phyloP scores from a whole-genome alignment of 1,140 invertebrate genomes.

The Teleogryllus occipitalis region DNA sequence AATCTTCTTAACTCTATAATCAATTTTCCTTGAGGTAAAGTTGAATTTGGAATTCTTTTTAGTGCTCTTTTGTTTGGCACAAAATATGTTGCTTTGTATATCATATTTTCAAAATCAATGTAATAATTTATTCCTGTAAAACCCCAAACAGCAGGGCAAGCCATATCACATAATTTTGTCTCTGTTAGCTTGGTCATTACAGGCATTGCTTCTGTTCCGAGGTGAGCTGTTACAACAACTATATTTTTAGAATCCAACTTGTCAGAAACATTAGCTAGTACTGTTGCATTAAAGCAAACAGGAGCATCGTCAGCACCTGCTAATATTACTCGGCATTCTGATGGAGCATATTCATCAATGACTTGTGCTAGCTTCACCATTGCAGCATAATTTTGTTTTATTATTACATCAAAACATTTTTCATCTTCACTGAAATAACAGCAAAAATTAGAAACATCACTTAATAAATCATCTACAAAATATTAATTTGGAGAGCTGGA shows the following conservation, averaged over 20 bases:
- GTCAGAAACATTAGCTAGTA: not conserved
- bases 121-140: not conserved
- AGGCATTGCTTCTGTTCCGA: slow-evolving; percentile 7
- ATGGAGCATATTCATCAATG: not conserved
- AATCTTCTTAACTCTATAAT: not conserved
- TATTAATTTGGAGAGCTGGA: too few species aligned
- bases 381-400: not conserved
- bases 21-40: not conserved
- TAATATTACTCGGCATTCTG: slow-evolving; percentile 10
- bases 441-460: too few species aligned
- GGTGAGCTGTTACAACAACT: slow-evolving; percentile 14
- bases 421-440: not conserved
- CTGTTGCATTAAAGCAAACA: slow-evolving; percentile 16
- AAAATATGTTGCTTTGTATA: not conserved
- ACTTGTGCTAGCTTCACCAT: not conserved
- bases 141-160: slow-evolving; percentile 11
- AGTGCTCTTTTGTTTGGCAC: not conserved
- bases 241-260: not conserved
- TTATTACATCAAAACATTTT: not conserved
- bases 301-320: not conserved
- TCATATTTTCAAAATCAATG: not conserved
- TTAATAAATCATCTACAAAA: too few species aligned
- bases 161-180: not conserved
- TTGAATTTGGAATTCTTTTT: slow-evolving; percentile 2
- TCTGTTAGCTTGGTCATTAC: not conserved